Evolutionary conservation across 37 sponge, comb jelly and placozoan genomes (phyloP).

Genomic region (Chondrilla cf. caribensis): DNA sequence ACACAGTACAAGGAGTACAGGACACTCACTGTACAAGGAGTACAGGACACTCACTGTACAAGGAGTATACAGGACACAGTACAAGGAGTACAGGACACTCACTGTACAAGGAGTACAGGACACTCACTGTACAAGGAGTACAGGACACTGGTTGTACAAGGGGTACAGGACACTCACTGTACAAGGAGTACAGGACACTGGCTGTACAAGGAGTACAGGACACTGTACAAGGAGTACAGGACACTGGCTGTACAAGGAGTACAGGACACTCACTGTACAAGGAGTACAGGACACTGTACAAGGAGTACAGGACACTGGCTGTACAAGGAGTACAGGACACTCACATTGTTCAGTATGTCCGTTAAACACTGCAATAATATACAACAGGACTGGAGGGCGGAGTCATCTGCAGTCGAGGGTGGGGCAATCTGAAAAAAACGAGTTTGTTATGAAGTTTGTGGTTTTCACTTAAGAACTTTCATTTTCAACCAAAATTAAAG

Average conservation of each 20-base stretch:
- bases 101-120: no score
- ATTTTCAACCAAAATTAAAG: no score
- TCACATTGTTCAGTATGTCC: constrained; percentile 45
- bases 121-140: no score
- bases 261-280: neutral
- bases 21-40: no score
- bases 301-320: neutral
- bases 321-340: neutral
- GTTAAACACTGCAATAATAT: constrained; percentile 42
- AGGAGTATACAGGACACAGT: no score
- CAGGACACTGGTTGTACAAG: no score
- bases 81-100: no score
- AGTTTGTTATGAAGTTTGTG: neutral
- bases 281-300: neutral
- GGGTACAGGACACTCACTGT: no score
- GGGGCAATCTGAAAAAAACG: constrained; percentile 37
- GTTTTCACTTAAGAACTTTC: no score
- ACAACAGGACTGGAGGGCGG: constrained; percentile 45
- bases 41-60: no score
- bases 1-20: no score
- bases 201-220: neutral
- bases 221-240: neutral
- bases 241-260: neutral
- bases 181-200: neutral
- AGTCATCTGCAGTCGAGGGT: constrained; percentile 39